Base-by-base conservation (phyloP, 2,888 invertebrate species). In the Drosophila macrospina region DNA sequence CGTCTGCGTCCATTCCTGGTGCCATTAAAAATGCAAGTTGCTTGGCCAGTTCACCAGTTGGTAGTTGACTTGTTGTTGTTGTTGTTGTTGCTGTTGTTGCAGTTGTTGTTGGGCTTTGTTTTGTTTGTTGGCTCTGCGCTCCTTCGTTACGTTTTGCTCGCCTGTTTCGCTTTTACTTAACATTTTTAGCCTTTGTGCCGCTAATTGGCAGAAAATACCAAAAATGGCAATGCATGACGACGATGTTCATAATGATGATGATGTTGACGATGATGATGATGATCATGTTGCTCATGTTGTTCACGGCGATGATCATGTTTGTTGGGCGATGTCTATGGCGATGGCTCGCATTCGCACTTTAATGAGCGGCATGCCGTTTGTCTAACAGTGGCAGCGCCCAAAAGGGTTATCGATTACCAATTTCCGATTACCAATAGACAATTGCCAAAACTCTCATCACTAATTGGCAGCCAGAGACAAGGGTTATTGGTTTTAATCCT, bases 191-290 rank as follows among this genome's bases (percentile, higher is more conserved):
- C 86, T 88, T 86, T 86, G 79, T 79, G 81, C 80, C 83, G 84
- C 89, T 90, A 90, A 90, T 90, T 90, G 90, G 90, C 90, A 89
- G 84, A 90, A 90, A 90, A 90, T 88, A 90, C 90, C 90, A 89
- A 90, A 89, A 88, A 90, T 89, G 91, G 90, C 78, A 80, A 84
- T 86, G 72, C 72, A 86, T 82, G 87, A 85, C 82, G 84, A 68
- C 48, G 45, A 63, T 20, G 65, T 47, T 37, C 37, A 45, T 41
- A 16, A 56, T 8, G 37, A 59, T 28, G 55, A 52, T 60, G 48
- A 61, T 34, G 36, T 36, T 42, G 20, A n/a, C n/a, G 20, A 28
- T 36, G 41, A 41, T 36, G 55, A 41, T 39, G 59, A 37, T 34
- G 47, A 42, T 50, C 28, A 56, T 37, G 15, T 60, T 24, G 41